Conservation (phyloP, 2,113 vertebrate genomes). For the Pithys albifrons region DNA sequence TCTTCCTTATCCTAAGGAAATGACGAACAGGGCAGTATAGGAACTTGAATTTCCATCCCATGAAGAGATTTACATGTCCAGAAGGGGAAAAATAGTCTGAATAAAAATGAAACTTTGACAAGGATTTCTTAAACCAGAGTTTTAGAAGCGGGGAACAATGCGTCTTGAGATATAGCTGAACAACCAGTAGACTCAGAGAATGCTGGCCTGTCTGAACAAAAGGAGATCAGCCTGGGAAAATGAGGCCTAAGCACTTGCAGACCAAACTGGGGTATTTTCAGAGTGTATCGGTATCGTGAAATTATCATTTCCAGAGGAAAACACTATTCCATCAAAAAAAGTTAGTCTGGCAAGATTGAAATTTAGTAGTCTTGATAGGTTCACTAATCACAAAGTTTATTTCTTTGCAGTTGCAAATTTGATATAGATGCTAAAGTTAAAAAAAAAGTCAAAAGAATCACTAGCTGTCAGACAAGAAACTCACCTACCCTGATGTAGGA, state of each 20-base stretch:
- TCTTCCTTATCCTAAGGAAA: background rate
- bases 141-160: background rate
- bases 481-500: background rate
- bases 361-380: background rate
- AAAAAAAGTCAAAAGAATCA: background rate
- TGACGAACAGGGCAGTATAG: background rate
- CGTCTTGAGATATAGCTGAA: background rate
- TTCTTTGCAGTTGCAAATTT: background rate
- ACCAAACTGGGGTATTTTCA: background rate
- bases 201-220: background rate
- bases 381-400: background rate
- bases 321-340: background rate
- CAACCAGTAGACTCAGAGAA: background rate
- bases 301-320: background rate
- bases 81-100: rapidly evolving
- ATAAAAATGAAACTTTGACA: background rate
- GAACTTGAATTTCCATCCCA: background rate
- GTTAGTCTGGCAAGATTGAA: background rate
- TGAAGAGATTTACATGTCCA: background rate
- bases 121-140: background rate
- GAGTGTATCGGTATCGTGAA: background rate
- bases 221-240: background rate
- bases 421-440: background rate
- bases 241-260: background rate
- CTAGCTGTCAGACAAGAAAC: background rate